Conservation (phyloP, 2,113 vertebrate species). For the Lophochroa leadbeateri region DNA sequence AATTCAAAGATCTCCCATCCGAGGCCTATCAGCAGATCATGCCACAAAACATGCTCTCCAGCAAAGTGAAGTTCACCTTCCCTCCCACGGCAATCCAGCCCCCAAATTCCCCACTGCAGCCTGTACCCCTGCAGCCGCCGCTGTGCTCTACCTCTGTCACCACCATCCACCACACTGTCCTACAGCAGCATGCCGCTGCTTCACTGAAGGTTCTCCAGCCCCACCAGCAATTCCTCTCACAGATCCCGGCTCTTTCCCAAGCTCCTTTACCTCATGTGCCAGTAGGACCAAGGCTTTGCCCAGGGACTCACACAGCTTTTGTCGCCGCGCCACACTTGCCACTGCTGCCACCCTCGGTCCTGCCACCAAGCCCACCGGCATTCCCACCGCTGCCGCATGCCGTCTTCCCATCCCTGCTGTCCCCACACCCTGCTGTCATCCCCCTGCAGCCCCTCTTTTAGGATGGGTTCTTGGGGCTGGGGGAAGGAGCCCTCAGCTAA, state of each 20-base stretch:
- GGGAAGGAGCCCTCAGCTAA: not conserved
- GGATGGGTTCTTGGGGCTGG: not conserved
- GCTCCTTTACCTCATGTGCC: slow-evolving; percentile 77
- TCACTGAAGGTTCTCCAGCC: slow-evolving; percentile 78
- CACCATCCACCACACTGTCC: slow-evolving; percentile 80
- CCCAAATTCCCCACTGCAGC: slow-evolving; percentile 69
- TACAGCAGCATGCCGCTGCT: slow-evolving; percentile 78
- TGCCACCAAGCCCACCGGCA: slow-evolving; percentile 75
- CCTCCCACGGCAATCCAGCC: slow-evolving; percentile 58
- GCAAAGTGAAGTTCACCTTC: slow-evolving; percentile 79
- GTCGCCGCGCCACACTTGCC: slow-evolving; percentile 75
- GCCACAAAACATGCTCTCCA: slow-evolving; percentile 73
- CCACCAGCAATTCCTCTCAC: slow-evolving; percentile 80
- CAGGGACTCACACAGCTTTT: slow-evolving; percentile 57
- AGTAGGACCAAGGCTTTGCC: slow-evolving; percentile 74
- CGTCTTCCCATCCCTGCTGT: slow-evolving; percentile 78
- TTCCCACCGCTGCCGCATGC: slow-evolving; percentile 78
- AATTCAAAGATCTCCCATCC: slow-evolving; percentile 74
- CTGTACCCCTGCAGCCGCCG: slow-evolving; percentile 74
- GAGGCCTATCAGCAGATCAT: slow-evolving; percentile 77
- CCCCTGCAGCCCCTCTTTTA: slow-evolving; percentile 86
- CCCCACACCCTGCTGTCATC: slow-evolving; percentile 78
- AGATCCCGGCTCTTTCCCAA: slow-evolving; percentile 75
- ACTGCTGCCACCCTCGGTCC: slow-evolving; percentile 72
- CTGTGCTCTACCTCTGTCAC: slow-evolving; percentile 81